phyloP scores from a whole-genome alignment of 2,113 vertebrate genomes.

The Sinocyclocheilus anshuiensis region DNA sequence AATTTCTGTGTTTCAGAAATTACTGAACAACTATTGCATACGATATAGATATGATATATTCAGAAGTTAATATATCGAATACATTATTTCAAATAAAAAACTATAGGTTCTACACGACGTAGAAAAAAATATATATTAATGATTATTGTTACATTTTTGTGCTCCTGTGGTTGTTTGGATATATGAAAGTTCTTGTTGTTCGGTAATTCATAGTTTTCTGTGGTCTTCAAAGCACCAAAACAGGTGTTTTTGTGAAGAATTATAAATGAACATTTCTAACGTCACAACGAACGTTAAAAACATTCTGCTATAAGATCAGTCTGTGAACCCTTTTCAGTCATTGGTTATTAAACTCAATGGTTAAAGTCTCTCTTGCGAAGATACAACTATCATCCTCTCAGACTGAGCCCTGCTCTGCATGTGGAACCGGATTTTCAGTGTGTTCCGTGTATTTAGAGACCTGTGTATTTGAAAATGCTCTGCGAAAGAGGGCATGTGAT shows the following conservation, averaged over 20 bases:
- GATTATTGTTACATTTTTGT: too few species aligned
- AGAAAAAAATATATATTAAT: not conserved
- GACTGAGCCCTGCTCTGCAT: too few species aligned
- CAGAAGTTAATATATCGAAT: not conserved
- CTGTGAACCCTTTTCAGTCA: not conserved
- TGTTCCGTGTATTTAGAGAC: constrained; percentile 67
- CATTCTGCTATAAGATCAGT: not conserved
- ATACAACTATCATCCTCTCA: too few species aligned
- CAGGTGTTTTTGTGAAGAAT: too few species aligned
- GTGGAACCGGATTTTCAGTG: too few species aligned
- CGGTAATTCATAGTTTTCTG: too few species aligned
- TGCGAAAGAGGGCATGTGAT: constrained; percentile 72
- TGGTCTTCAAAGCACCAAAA: too few species aligned
- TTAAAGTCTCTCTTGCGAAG: not conserved
- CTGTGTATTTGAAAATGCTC: constrained; percentile 74
- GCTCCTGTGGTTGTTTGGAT: too few species aligned
- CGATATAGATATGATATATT: not conserved
- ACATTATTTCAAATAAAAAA: not conserved
- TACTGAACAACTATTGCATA: not conserved
- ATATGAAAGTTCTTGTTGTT: too few species aligned
- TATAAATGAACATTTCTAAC: too few species aligned
- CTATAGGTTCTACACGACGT: not conserved
- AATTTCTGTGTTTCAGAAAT: not conserved
- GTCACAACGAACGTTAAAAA: not conserved
- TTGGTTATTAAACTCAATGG: not conserved